Evolutionary conservation across 2,113 vertebrate genomes (phyloP), one percentile per base, ranked within the genome.

Genomic region (Peucedramus taeniatus): DNA sequence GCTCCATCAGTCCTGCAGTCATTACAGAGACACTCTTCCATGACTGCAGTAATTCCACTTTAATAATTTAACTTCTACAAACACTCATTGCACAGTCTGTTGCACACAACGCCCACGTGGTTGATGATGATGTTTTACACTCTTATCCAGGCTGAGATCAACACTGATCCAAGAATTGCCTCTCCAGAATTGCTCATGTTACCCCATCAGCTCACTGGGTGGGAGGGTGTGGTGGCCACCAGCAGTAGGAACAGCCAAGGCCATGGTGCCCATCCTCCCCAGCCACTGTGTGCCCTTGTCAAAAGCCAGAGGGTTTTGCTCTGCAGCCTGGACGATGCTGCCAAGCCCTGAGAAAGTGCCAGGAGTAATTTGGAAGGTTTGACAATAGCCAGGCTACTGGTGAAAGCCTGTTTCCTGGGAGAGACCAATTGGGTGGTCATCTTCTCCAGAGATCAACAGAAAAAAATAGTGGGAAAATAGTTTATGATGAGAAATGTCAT

Each of bases 41-140:
- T 17, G 30, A 75, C 2, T 70, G 72, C 59, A 65, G 40, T 57
- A 80, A 85, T 68, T 75, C 4, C 10, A 26, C 45, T 93, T 96
- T 87, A 95, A 65, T 94, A 84, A 81, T 50, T 87, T 87, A 93
- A 80, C 39, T 0, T 3, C 64, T 40, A 45, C 66, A 74, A 57
- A 61, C 31, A 16, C 21, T 65, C 71, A 63, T 72, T 0, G 1
- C 28, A 17, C 9, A 9, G 28, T 47, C 53, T 60, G 28, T 47
- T 56, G 49, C 20, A 11, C 4, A 0, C 21, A 63, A 30, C 21
- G 51, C 54, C 60, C 10, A 2, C 0, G 0, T 28, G n/a, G 33
- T 2, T 26, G 35, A 30, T 71, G 85, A 28, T 11, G 53, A n/a
- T 39, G 45, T 4, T 61, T 82, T 45, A 64, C 14, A 1, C 50